A percentile compares a stretch with the other conserved stretches of the same genome.
Conservation (phyloP, 2,888 invertebrate species). For the Microchrysa polita region DNA sequence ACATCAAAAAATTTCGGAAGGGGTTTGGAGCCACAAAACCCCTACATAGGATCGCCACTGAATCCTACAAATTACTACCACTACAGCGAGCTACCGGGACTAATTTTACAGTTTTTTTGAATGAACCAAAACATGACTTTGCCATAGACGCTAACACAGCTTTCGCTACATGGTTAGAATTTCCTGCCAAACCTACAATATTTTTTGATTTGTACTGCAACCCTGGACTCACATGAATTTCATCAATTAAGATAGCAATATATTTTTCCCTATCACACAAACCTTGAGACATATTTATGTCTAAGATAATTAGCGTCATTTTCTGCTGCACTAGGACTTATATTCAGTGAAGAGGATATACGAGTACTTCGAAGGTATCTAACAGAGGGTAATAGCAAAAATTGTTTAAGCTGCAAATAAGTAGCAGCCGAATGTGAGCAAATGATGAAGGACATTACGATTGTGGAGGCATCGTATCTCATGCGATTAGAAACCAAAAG, state of each 20-base stretch:
- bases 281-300: background rate
- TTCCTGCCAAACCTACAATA: background rate
- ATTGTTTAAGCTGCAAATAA: background rate
- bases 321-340: background rate
- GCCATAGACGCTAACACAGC: background rate
- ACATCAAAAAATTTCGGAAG: no score
- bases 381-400: background rate
- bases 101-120: background rate
- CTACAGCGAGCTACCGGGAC: background rate
- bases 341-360: background rate
- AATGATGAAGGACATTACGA: background rate
- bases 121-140: background rate
- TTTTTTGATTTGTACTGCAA: background rate
- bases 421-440: background rate
- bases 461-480: background rate
- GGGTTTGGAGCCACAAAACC: no score
- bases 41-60: no score
- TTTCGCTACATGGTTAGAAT: background rate
- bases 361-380: background rate
- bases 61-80: background rate
- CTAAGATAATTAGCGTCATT: background rate
- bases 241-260: background rate
- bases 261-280: background rate
- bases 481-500: background rate
- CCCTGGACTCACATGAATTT: background rate